Evolutionary conservation across 92 coral and sea anemone genomes (phyloP).

Genomic region (Heteractis magnifica): DNA sequence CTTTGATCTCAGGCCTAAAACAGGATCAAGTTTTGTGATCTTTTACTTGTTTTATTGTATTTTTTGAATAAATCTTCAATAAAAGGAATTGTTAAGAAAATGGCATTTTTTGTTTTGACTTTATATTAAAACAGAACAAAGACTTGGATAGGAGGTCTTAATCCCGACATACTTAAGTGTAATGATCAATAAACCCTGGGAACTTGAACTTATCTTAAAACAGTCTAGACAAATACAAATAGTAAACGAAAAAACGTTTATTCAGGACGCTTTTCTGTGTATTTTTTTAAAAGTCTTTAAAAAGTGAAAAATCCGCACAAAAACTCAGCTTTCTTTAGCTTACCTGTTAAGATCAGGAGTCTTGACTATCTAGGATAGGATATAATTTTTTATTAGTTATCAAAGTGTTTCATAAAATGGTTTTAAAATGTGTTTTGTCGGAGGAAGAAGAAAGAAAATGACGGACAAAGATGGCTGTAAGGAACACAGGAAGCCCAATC

Average conservation of each 20-base stretch:
- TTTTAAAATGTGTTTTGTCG: no score
- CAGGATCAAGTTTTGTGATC: background rate
- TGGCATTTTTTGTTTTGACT: background rate
- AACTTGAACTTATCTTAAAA: background rate
- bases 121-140: background rate
- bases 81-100: constrained; percentile 5
- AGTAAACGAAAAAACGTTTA: no score
- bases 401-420: background rate
- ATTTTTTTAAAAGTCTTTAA: no score
- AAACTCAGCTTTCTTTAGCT: no score
- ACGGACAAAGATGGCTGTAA: no score
- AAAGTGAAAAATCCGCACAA: no score
- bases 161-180: background rate
- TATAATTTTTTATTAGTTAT: no score
- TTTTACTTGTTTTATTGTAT: constrained; percentile 1
- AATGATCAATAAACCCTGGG: background rate
- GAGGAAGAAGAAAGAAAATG: background rate
- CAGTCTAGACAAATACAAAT: background rate
- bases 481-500: background rate
- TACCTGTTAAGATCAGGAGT: background rate
- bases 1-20: background rate
- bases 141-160: background rate
- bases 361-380: background rate
- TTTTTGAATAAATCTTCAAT: background rate
- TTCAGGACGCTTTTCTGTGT: no score